These are phyloP conservation scores for Aquatica leii DNA, from an alignment of 2,888 invertebrate genomes.

Conservation along the genomic window DNA sequence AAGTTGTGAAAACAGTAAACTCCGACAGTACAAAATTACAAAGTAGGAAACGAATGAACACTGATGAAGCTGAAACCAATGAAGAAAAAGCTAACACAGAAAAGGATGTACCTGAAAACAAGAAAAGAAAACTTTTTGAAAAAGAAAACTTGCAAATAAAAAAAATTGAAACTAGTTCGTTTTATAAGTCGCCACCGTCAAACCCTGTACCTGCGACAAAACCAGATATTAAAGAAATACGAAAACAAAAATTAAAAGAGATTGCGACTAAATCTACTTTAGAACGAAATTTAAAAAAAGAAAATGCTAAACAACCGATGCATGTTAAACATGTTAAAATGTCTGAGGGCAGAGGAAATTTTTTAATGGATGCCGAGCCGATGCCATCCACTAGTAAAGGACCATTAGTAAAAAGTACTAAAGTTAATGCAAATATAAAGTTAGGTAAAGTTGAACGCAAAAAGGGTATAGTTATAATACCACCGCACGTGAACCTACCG, in stretches of 20 bases:
- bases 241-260: constrained; percentile 64
- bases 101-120: neutral
- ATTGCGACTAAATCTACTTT: constrained; percentile 58
- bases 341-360: constrained; percentile 40
- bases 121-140: constrained; percentile 14
- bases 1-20: neutral
- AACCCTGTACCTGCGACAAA: neutral
- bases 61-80: neutral
- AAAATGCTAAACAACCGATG: constrained; percentile 47
- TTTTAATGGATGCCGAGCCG: constrained; percentile 32
- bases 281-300: constrained; percentile 47
- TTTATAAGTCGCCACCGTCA: neutral
- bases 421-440: constrained; percentile 26
- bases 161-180: constrained; percentile 25
- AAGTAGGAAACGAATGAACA: neutral
- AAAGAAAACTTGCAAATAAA: constrained; percentile 3
- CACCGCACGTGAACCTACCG: neutral
- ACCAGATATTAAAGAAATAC: constrained; percentile 56
- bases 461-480: neutral
- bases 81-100: neutral
- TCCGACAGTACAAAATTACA: neutral
- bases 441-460: neutral
- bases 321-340: constrained; percentile 52
- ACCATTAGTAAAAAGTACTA: neutral
- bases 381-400: neutral